phyloP scores from a whole-genome alignment of 2,888 invertebrate species.

The Caenorhabditis sp. region DNA sequence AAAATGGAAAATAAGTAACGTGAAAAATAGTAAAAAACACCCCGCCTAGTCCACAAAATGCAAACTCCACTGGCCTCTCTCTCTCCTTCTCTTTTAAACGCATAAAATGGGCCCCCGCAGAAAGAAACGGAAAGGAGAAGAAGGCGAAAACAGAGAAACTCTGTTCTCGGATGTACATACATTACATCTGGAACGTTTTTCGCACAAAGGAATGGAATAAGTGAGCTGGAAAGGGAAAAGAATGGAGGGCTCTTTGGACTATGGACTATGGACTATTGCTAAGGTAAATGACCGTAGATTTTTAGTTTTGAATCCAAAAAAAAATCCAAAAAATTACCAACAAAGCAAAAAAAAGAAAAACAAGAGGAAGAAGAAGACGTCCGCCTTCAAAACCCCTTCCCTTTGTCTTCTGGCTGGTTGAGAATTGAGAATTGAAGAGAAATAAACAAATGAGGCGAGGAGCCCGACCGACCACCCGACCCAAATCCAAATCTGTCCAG shows the following conservation, averaged over 20 bases:
- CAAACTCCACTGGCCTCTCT: conserved; percentile 23
- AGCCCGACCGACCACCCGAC: conserved; percentile 13
- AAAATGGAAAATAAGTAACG: no score
- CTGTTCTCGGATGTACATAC: conserved; percentile 59
- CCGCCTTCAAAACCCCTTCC: no score
- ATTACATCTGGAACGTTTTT: conserved; percentile 59
- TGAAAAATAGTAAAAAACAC: conserved; percentile 9
- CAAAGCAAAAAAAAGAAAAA: no score
- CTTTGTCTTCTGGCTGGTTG: no score
- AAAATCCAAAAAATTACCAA: no score
- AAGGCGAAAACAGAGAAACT: conserved; percentile 46
- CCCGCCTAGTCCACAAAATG: conserved; percentile 21
- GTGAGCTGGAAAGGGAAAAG: conserved; percentile 27
- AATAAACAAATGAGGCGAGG: conserved; percentile 59
- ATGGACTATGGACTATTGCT: no score
- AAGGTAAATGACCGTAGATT: no score
- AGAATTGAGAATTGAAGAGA: conserved; percentile 24
- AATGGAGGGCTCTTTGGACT: no score
- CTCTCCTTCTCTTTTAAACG: conserved; percentile 41
- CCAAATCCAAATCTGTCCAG: conserved; percentile 32
- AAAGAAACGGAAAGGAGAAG: background rate
- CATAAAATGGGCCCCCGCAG: conserved; percentile 49
- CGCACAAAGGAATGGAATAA: conserved; percentile 20
- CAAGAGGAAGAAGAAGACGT: no score
- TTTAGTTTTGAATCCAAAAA: no score